These are phyloP conservation scores for Hypotaenidia philippensis DNA, from an alignment of 2,797 vertebrate species.

Conservation along the genomic window DNA sequence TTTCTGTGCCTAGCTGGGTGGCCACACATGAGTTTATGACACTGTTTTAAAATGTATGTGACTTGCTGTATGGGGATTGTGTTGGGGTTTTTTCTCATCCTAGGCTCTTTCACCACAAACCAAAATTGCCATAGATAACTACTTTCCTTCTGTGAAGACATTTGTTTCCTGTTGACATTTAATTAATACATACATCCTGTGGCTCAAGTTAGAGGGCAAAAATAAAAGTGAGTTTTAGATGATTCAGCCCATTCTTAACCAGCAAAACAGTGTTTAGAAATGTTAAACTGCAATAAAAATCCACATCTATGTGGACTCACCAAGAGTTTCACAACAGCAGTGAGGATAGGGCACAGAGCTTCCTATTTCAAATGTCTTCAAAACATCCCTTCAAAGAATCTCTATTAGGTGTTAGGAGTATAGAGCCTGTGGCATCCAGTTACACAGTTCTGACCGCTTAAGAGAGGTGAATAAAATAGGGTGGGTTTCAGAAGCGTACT, in stretches of 20 bases:
- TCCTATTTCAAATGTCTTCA: slow-evolving; percentile 68
- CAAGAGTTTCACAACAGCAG: slow-evolving; percentile 48
- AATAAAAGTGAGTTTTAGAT: neutral
- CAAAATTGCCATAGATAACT: slow-evolving; percentile 28
- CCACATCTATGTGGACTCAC: slow-evolving; percentile 10
- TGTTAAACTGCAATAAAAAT: slow-evolving; percentile 53
- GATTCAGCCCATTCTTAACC: slow-evolving; percentile 38
- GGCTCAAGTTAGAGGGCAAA: neutral
- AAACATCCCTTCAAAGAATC: slow-evolving; percentile 63
- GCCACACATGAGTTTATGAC: neutral
- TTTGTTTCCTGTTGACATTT: slow-evolving; percentile 39
- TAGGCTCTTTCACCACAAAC: neutral
- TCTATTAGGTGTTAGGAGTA: slow-evolving; percentile 59
- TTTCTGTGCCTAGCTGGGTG: slow-evolving; percentile 8
- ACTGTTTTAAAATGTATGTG: neutral
- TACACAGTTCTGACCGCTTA: slow-evolving; percentile 57
- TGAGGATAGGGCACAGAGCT: slow-evolving; percentile 36
- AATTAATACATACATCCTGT: neutral
- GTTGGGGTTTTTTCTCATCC: neutral
- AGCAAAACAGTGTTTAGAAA: slow-evolving; percentile 11
- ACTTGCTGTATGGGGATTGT: neutral
- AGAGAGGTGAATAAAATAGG: slow-evolving; percentile 40
- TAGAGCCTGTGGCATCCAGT: slow-evolving; percentile 51
- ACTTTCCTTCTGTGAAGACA: slow-evolving; percentile 13
- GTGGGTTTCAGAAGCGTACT: neutral